Conservation (phyloP, 2,888 invertebrate genomes). For the Mylabris sibirica region DNA sequence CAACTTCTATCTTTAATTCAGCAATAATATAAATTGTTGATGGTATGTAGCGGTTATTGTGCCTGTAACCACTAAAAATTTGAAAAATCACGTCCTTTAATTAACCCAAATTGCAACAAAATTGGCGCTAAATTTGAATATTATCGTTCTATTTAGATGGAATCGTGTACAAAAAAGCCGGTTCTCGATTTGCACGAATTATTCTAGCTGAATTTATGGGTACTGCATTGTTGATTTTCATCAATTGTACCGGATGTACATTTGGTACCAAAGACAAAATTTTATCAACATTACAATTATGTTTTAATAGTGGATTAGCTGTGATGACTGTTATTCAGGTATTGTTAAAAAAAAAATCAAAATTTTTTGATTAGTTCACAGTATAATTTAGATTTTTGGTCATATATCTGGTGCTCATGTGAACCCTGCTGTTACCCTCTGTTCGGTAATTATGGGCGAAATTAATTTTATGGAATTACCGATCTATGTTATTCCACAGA, state of each 20-base stretch:
- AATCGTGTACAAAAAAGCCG: conserved; percentile 18
- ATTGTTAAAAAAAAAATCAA: conserved; percentile 21
- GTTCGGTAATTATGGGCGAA: conserved; percentile 67
- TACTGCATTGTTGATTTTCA: conserved; percentile 71
- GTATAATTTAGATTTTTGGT: conserved; percentile 68
- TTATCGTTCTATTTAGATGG: conserved; percentile 20
- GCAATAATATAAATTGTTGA: too few relatives aligned
- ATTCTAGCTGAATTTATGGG: conserved; percentile 69
- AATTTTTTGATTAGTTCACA: not conserved
- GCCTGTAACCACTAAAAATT: not conserved
- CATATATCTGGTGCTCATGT: conserved; percentile 82
- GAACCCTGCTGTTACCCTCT: conserved; percentile 77
- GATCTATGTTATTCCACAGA: conserved; percentile 70
- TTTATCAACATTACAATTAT: conserved; percentile 47
- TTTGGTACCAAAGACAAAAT: conserved; percentile 44
- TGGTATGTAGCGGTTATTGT: too few relatives aligned
- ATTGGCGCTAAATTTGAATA: not conserved
- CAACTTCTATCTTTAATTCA: too few relatives aligned
- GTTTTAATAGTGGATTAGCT: conserved; percentile 72
- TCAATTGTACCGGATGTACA: conserved; percentile 76
- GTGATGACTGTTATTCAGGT: conserved; percentile 74
- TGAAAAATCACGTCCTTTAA: not conserved
- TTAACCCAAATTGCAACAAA: too few relatives aligned
- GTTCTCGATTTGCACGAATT: conserved; percentile 26
- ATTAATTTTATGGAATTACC: conserved; percentile 65